Evolutionary conservation across 2,113 vertebrate species (phyloP).

Genomic region (Tragelaphus imberbis): DNA sequence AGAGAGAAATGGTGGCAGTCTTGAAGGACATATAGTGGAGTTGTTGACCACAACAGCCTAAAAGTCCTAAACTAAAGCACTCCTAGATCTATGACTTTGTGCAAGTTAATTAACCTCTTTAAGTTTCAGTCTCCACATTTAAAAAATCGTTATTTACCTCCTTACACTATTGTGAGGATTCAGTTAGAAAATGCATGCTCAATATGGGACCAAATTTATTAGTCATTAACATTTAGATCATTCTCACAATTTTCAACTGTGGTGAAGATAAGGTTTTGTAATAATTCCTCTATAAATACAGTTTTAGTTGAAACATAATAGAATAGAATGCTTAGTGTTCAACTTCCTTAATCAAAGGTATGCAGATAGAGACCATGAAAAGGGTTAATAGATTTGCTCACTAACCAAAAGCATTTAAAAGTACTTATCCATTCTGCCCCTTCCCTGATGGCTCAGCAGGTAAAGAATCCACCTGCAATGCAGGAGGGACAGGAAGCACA

Average conservation of each 20-base stretch:
- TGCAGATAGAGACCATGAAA: background rate
- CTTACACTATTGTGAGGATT: background rate
- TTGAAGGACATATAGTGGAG: background rate
- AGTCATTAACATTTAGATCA: background rate
- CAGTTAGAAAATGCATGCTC: background rate
- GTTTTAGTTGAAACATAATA: background rate
- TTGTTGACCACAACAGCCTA: background rate
- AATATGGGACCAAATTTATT: background rate
- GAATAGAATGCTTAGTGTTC: background rate
- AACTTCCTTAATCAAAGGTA: background rate
- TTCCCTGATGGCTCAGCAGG: background rate
- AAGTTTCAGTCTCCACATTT: background rate
- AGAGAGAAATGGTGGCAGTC: background rate
- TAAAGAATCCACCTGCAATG: background rate
- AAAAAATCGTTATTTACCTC: background rate
- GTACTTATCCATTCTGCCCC: rapidly evolving
- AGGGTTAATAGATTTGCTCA: background rate
- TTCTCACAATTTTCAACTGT: background rate
- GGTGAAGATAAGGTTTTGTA: background rate
- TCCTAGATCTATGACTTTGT: background rate
- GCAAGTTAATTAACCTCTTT: background rate
- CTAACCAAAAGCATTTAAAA: background rate
- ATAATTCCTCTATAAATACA: background rate
- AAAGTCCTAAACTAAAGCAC: background rate
- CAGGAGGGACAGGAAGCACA: background rate